Conservation (phyloP, 2,888 invertebrate species). For the Heteropelma amictum region DNA sequence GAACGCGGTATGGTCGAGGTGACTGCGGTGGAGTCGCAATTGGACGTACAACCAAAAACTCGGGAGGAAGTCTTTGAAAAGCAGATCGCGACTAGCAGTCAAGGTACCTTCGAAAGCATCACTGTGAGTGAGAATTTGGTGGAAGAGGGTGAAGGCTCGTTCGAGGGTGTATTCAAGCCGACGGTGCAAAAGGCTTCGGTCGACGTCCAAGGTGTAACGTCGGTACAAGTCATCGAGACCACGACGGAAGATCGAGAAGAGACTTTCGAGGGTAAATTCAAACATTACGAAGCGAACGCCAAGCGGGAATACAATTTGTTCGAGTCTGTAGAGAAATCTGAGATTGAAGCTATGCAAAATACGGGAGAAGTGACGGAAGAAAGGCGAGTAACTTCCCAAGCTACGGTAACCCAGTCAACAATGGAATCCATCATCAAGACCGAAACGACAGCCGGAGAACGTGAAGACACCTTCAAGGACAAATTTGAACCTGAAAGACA, state of each 20-base stretch:
- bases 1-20: slow-evolving; percentile 69
- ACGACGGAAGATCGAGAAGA: slow-evolving; percentile 74
- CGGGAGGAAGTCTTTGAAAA: slow-evolving; percentile 64
- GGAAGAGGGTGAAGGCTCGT: slow-evolving; percentile 76
- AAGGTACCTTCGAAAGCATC: slow-evolving; percentile 80
- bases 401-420: slow-evolving; percentile 63
- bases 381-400: slow-evolving; percentile 63
- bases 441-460: slow-evolving; percentile 74
- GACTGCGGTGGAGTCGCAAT: slow-evolving; percentile 71
- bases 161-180: slow-evolving; percentile 74
- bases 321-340: slow-evolving; percentile 65
- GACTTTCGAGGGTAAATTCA: slow-evolving; percentile 58
- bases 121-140: slow-evolving; percentile 79
- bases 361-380: slow-evolving; percentile 64
- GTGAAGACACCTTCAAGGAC: slow-evolving; percentile 72
- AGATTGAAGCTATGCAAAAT: slow-evolving; percentile 66
- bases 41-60: slow-evolving; percentile 67
- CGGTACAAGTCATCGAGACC: slow-evolving; percentile 74
- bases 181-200: slow-evolving; percentile 76
- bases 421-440: slow-evolving; percentile 65
- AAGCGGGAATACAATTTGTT: slow-evolving; percentile 62
- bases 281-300: slow-evolving; percentile 50
- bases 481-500: slow-evolving; percentile 65
- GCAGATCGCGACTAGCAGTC: slow-evolving; percentile 77
- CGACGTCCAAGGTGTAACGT: slow-evolving; percentile 76